Base-by-base conservation (phyloP, 2,888 invertebrate species). In the Cerastoderma edule region DNA sequence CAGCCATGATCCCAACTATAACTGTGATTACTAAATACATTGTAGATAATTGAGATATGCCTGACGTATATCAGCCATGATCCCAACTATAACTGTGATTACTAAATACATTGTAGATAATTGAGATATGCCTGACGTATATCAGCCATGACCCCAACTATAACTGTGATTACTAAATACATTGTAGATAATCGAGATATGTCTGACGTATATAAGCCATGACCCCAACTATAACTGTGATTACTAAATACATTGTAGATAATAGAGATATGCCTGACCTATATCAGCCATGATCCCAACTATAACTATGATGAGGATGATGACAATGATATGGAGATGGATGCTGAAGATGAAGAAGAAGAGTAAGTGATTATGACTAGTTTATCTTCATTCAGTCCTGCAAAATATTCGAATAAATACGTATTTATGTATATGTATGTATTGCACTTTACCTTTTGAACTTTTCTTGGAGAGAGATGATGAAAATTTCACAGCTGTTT, bases 141-240 rank as follows among this genome's bases (percentile, higher is more conserved):
- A 95, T 99, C 81, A 96, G 97, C 0, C 98, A 99, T 90, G 99
- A 99, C 94, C 99, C 99, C 0, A 99, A 99, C 93, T 99, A 99
- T 92, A 99, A 99, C 93, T 99, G 99, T 90, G 99, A 98, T 92
- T 93, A 93, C 67, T 22, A 24, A n/a, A n/a, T 54, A 24, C 39
- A 46, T 74, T 83, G 24, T 22, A 54, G 87, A 93, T 94, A 57
- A 89, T 97, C 28, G 95, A 96, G 79, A 94, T 99, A 56, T 98
- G 98, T 92, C 94, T 99, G 77, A 95, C 96, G 91, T 98, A 97
- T 93, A 95, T 99, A 81, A 96, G 97, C 0, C 98, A 99, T 90
- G 99, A 99, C 94, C 22, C 32, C 24, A 46, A 53, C 28, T 60
- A 22, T 60, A 33, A 22, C 16, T n/a, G n/a, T n/a, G n/a, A n/a